Conservation (phyloP, 1,140 invertebrate genomes). For the Drosophila suzukii region DNA sequence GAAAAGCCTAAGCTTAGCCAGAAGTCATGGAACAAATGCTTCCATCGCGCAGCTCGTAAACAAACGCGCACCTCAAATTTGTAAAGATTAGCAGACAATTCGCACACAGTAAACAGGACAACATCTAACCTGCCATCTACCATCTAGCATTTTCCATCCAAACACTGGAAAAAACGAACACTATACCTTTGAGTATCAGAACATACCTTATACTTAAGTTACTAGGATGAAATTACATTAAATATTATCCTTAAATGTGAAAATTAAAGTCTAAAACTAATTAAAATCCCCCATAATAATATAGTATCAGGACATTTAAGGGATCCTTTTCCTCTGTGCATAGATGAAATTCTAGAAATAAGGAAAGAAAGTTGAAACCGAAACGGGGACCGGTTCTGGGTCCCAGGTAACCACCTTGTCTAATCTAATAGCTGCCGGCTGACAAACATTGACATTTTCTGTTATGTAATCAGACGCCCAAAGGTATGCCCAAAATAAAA, state of each 20-base stretch:
- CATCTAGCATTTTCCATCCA: constrained; percentile 2
- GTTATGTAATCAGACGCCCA: constrained; percentile 78
- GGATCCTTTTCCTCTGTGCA: not conserved
- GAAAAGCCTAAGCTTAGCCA: constrained; percentile 35
- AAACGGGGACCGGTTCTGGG: constrained; percentile 1
- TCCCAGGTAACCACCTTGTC: constrained; percentile 51
- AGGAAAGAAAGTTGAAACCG: constrained; percentile 12
- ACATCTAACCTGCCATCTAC: constrained; percentile 28
- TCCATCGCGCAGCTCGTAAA: constrained; percentile 50
- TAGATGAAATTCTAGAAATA: constrained; percentile 4
- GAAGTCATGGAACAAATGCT: constrained; percentile 25
- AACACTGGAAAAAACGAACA: not conserved
- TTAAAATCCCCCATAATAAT: not conserved
- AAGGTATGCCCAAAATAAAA: constrained; percentile 61
- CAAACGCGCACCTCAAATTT: constrained; percentile 77
- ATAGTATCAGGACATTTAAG: too few relatives aligned
- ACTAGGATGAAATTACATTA: too few relatives aligned
- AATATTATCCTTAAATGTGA: too few relatives aligned
- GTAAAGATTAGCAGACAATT: constrained; percentile 81
- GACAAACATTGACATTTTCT: constrained; percentile 81
- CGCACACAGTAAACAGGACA: constrained; percentile 67
- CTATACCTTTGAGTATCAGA: too few relatives aligned
- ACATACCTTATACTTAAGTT: too few relatives aligned
- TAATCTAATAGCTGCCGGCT: constrained; percentile 79
- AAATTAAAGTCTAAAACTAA: not conserved